Evolutionary conservation across 2,113 vertebrate genomes (phyloP).

Genomic region (Recurvirostra avosetta): DNA sequence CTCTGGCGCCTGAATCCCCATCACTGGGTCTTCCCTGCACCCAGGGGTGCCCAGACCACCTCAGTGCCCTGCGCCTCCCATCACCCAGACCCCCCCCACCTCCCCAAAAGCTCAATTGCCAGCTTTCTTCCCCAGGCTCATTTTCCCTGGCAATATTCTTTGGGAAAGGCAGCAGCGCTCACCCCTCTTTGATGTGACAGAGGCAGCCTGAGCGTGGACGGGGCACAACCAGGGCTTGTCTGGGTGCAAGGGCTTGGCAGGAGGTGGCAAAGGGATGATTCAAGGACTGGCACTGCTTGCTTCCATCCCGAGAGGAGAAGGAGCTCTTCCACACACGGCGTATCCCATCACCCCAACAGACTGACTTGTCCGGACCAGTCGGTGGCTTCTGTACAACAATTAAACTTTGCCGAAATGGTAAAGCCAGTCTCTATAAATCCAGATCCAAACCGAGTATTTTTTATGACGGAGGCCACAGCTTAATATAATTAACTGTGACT

Average conservation of each 20-base stretch:
- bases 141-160: background rate
- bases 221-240: background rate
- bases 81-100: background rate
- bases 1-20: background rate
- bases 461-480: slow-evolving; percentile 65
- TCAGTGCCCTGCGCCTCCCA: rapidly evolving
- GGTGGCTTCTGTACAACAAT: slow-evolving; percentile 54
- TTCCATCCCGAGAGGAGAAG: background rate
- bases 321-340: background rate
- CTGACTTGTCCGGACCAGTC: slow-evolving; percentile 49
- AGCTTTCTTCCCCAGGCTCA: background rate
- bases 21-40: background rate
- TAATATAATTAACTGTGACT: slow-evolving; percentile 79
- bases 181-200: background rate
- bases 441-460: slow-evolving; percentile 54
- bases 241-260: background rate
- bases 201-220: rapidly evolving
- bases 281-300: background rate
- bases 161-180: background rate
- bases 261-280: background rate
- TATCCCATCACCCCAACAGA: background rate
- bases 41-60: background rate
- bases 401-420: slow-evolving; percentile 53
- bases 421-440: slow-evolving; percentile 36
- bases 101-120: background rate